Base-by-base conservation (phyloP, 1,140 invertebrate genomes). In the Drosophila sulfurigaster region DNA sequence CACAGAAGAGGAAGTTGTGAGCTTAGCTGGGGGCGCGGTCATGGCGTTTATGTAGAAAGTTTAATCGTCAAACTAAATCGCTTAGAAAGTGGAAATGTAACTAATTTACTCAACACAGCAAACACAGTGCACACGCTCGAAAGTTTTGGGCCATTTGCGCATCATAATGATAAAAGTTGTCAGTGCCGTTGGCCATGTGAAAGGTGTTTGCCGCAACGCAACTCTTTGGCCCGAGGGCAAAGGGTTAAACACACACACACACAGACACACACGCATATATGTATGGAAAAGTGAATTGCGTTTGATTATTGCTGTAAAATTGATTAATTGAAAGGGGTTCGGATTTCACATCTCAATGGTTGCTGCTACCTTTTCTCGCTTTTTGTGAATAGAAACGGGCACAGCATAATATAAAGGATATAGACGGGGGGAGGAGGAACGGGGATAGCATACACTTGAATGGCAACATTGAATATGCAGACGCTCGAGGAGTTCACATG, bases 61-160 rank as follows among this genome's bases (percentile, higher is more conserved):
- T 88, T 83, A 89, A 88, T 81, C 81, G 85, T 85, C 78, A 80
- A 88, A 89, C 81, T 89, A 88, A 89, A 89, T 85, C 85, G 85
- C 81, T 88, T 88, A 89, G 74, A 82, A 89, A 82, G 68, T 75
- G 57, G 65, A 83, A 83, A 78, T 83, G 77, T 76, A 88, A 88
- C 75, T 89, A 88, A 89, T 81, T 89, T 81, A 73, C 68, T 76
- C 65, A 65, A 75, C 60, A 70, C 60, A 70, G 56, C 63, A 66
- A 32, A 77, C 63, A 51, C 30, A 46, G 2, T n/a, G 1, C 15
- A 8, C 30, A 13, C 35, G 35, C 2, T 8, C 32, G 89, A 89
- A 88, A 86, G 67, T 88, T 87, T 69, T 38, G 38, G 46, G 64
- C 80, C 85, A 80, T 89, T 88, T 89, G 85, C 85, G 85, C 85